Evolutionary conservation across 2,797 vertebrate genomes (phyloP).

Genomic region (Coracias cyanogaster): DNA sequence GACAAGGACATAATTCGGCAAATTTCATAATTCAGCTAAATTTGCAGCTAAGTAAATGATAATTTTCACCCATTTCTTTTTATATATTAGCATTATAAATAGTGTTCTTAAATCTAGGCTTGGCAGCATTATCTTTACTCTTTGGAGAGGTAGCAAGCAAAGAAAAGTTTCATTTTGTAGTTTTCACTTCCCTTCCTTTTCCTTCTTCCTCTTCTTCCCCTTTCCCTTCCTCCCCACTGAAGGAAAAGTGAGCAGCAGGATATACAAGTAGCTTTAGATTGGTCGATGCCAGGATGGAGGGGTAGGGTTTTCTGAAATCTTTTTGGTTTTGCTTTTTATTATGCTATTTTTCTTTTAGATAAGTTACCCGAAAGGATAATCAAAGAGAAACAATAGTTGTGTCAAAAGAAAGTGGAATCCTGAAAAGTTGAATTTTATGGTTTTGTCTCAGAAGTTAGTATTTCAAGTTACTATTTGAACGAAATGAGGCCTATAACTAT

Average conservation of each 20-base stretch:
- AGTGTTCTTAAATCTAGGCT: background rate
- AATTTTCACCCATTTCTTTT: background rate
- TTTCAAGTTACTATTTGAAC: slow-evolving; percentile 8
- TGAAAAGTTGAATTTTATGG: background rate
- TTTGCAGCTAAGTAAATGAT: background rate
- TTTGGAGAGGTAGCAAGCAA: background rate
- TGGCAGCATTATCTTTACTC: background rate
- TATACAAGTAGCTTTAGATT: background rate
- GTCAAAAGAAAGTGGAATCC: background rate
- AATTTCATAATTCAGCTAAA: background rate
- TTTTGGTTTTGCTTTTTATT: background rate
- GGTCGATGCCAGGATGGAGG: background rate
- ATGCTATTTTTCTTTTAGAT: background rate
- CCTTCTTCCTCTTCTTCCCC: background rate
- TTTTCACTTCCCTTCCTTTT: background rate
- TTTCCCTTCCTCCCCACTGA: background rate
- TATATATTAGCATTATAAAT: background rate
- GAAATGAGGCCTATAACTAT: background rate
- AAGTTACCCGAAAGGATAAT: background rate
- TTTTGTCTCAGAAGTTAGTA: slow-evolving; percentile 11
- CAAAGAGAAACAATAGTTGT: background rate
- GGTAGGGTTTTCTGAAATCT: background rate
- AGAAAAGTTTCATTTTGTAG: background rate
- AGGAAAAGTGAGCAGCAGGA: background rate
- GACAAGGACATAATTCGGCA: background rate